Evolutionary conservation across 2,113 vertebrate species (phyloP).

Genomic region (Pseudopipra pipra): DNA sequence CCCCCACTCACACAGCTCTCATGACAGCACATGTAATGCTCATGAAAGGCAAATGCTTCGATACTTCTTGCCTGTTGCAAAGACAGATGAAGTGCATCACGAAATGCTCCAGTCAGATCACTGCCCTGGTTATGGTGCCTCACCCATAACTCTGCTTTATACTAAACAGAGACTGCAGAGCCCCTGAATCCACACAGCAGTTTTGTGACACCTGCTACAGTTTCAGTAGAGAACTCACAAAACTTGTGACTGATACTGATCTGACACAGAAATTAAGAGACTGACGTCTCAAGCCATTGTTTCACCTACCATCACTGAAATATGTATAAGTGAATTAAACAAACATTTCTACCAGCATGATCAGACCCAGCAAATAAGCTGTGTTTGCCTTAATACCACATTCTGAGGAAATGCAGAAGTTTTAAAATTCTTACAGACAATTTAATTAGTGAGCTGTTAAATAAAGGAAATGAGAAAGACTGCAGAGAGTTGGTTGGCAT

Average conservation of each 20-base stretch:
- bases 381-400: neutral
- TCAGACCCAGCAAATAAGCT: neutral
- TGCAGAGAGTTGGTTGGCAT: neutral
- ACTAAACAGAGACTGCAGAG: neutral
- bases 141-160: neutral
- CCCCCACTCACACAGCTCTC: neutral
- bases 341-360: neutral
- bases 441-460: slow-evolving; percentile 7
- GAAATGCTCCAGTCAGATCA: neutral
- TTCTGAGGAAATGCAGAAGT: neutral
- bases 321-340: neutral
- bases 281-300: neutral
- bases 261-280: neutral
- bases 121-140: neutral
- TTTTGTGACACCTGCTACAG: slow-evolving; percentile 9
- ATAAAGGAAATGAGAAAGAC: neutral
- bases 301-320: neutral
- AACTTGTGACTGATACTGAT: neutral
- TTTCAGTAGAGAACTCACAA: neutral
- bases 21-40: neutral
- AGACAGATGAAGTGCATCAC: neutral
- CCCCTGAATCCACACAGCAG: neutral
- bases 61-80: neutral
- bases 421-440: slow-evolving; percentile 11
- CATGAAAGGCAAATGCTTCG: neutral